Conservation (phyloP, 2,797 vertebrate genomes). For the Cynodonichthys magdalenae region DNA sequence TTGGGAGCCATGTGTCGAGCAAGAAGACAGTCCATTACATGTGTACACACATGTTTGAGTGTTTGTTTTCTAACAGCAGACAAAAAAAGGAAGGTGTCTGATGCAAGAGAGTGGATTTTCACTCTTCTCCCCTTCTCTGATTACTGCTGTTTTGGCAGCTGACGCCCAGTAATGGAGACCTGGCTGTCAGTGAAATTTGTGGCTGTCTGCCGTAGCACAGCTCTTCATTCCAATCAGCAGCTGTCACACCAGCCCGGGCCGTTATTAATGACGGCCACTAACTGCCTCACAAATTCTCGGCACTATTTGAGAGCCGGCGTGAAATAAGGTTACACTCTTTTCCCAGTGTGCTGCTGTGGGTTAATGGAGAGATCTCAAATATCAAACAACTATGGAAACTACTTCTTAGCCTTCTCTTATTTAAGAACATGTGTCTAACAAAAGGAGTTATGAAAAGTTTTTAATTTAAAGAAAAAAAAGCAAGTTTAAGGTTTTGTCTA, state of each 20-base stretch:
- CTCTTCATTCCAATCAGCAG: slow-evolving; percentile 83
- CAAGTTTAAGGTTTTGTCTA: slow-evolving; percentile 34
- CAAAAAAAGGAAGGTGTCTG: slow-evolving; percentile 51
- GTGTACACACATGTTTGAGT: slow-evolving; percentile 35
- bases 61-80: slow-evolving; percentile 52
- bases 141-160: slow-evolving; percentile 83
- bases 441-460: slow-evolving; percentile 1
- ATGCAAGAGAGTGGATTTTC: slow-evolving; percentile 61
- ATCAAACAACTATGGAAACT: slow-evolving; percentile 69
- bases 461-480: slow-evolving; percentile 19
- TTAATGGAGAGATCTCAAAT: slow-evolving; percentile 75
- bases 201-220: slow-evolving; percentile 79
- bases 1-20: slow-evolving; percentile 18
- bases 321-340: slow-evolving; percentile 79
- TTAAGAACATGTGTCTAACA: slow-evolving; percentile 14
- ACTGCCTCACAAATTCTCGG: slow-evolving; percentile 81
- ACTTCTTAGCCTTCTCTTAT: slow-evolving; percentile 38
- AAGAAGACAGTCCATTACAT: slow-evolving; percentile 13
- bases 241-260: slow-evolving; percentile 75
- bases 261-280: slow-evolving; percentile 85
- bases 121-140: slow-evolving; percentile 69
- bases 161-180: slow-evolving; percentile 79
- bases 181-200: slow-evolving; percentile 85
- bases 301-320: slow-evolving; percentile 79
- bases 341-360: slow-evolving; percentile 66